These are phyloP conservation scores for Thunnus maccoyii DNA, from an alignment of 2,113 vertebrate genomes.

Conservation along the genomic window DNA sequence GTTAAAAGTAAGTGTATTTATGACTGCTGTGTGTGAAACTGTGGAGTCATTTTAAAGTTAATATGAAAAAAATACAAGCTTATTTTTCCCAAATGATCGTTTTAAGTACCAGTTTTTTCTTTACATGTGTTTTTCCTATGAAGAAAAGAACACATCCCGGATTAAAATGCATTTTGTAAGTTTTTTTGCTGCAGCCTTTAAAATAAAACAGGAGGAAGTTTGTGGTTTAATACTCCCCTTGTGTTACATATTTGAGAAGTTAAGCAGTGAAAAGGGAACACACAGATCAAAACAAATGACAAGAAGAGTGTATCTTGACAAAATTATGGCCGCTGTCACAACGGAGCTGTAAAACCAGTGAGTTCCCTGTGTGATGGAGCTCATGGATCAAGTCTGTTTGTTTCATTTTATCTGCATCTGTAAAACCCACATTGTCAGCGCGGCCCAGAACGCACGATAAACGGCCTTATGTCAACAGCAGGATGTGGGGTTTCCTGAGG, in stretches of 20 bases:
- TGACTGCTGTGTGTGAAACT: too few relatives aligned
- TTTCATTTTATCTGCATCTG: constrained; percentile 36
- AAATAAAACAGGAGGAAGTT: too few relatives aligned
- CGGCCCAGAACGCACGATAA: neutral
- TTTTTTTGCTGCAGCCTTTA: too few relatives aligned
- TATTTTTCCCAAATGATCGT: too few relatives aligned
- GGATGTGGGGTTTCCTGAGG: constrained; percentile 49
- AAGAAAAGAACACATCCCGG: too few relatives aligned
- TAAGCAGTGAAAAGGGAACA: neutral
- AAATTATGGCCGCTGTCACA: neutral
- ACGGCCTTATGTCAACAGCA: constrained; percentile 26
- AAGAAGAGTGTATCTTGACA: neutral
- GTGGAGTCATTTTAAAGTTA: too few relatives aligned
- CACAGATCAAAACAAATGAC: neutral
- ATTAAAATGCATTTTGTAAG: too few relatives aligned
- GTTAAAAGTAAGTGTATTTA: too few relatives aligned
- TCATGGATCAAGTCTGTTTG: constrained; percentile 19
- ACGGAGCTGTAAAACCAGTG: neutral
- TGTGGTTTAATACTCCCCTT: too few relatives aligned
- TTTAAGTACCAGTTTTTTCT: too few relatives aligned
- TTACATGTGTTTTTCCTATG: too few relatives aligned
- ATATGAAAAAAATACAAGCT: too few relatives aligned
- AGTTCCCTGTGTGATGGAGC: neutral
- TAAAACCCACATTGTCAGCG: neutral
- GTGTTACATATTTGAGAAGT: neutral